Evolutionary conservation across 2,888 invertebrate genomes (phyloP).

Genomic region (Aleiodes testaceus): DNA sequence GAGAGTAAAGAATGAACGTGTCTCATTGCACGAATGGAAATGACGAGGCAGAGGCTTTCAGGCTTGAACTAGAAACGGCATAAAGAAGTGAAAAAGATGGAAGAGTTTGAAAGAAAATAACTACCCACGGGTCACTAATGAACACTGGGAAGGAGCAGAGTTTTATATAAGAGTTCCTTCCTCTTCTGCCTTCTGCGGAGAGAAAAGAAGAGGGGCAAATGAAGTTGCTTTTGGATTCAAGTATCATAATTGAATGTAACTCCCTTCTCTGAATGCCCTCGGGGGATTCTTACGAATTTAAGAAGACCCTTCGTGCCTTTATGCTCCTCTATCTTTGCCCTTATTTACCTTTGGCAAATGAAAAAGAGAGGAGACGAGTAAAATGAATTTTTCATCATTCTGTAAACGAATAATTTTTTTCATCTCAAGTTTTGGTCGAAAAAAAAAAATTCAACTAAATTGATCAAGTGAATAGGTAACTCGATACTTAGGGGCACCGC

Average conservation of each 20-base stretch:
- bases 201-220: slow-evolving; percentile 42
- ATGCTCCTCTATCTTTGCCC: slow-evolving; percentile 11
- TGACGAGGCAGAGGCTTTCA: slow-evolving; percentile 29
- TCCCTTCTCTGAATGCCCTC: slow-evolving; percentile 31
- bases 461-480: slow-evolving; percentile 31
- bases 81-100: slow-evolving; percentile 34
- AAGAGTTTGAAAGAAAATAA: slow-evolving; percentile 49
- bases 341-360: slow-evolving; percentile 15
- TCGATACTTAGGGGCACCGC: slow-evolving; percentile 34
- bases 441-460: too few species aligned
- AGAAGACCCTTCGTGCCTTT: slow-evolving; percentile 31
- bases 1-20: slow-evolving; percentile 28
- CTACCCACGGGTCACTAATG: slow-evolving; percentile 50
- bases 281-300: slow-evolving; percentile 44
- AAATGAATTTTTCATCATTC: slow-evolving; percentile 6
- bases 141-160: slow-evolving; percentile 38
- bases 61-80: slow-evolving; percentile 38
- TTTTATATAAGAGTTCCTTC: slow-evolving; percentile 40
- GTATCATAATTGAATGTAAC: slow-evolving; percentile 54
- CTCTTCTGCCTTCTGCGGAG: slow-evolving; percentile 34
- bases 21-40: slow-evolving; percentile 42
- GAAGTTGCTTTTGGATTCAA: slow-evolving; percentile 53
- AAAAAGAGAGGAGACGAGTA: slow-evolving; percentile 18
- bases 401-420: not conserved
- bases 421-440: too few species aligned